phyloP scores from a whole-genome alignment of 2,113 vertebrate genomes.

The Pedetes capensis region DNA sequence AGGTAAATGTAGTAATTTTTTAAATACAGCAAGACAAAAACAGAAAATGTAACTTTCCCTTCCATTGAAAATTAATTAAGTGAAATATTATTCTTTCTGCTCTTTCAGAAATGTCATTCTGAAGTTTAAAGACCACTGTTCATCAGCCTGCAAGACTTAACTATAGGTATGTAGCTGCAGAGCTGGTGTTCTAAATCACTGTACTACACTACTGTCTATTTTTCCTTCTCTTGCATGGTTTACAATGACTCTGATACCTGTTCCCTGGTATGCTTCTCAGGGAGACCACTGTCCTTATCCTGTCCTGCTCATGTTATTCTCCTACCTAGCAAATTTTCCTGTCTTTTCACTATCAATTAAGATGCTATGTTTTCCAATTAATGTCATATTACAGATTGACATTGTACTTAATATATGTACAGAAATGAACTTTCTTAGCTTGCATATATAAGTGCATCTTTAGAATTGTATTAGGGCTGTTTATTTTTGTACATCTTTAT shows the following conservation, averaged over 20 bases:
- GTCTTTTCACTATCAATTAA: background rate
- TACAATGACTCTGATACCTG: background rate
- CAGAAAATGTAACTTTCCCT: constrained; percentile 5
- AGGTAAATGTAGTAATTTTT: background rate
- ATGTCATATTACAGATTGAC: background rate
- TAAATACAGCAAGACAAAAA: background rate
- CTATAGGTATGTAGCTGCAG: no score
- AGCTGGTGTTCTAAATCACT: no score
- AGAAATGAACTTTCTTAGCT: no score
- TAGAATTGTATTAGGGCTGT: background rate
- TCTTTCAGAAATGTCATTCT: background rate
- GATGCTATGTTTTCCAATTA: background rate
- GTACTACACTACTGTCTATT: background rate
- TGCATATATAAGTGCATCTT: background rate
- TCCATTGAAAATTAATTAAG: constrained; percentile 4
- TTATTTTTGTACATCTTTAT: background rate
- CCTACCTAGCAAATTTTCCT: background rate
- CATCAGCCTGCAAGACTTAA: no score
- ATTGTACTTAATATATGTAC: background rate
- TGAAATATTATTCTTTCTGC: background rate
- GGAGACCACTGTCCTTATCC: background rate
- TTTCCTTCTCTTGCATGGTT: background rate
- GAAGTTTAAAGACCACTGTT: background rate
- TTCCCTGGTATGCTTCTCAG: background rate
- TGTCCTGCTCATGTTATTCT: background rate